Evolutionary conservation across 2,888 invertebrate genomes (phyloP), one percentile per base, ranked within the genome.

Genomic region (Chironomus tentans): DNA sequence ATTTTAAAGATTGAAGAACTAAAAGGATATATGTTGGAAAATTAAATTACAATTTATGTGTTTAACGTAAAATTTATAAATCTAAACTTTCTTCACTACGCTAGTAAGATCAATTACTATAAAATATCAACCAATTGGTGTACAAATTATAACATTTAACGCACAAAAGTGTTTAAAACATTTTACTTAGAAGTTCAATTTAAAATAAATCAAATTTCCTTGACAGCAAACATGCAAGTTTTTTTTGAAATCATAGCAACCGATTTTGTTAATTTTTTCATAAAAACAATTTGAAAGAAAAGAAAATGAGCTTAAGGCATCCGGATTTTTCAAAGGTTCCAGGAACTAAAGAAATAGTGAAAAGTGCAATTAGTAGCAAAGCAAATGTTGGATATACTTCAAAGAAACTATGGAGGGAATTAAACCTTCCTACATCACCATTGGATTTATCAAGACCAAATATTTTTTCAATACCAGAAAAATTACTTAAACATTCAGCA

Each of bases 401-500:
- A 0, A 80, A 82, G 12, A 80, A 82, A 18, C 61, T 77, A 7
- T 84, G 84, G 84, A 81, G 82, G 76, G 83, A 84, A 77, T 73
- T 84, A 5, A 83, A 83, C 78, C 80, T 82, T 81, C 84, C 84
- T 4, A 82, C 82, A 68, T 82, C 82, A 0, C 78, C 78, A 2
- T 79, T 78, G 61, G 79, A 80, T 38, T 79, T 83, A 22, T 81
- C 83, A 48, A 80, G 82, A 78, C 83, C 83, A 0, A 80, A 80
- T 78, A 24, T 90, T 76, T 89, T 90, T 82, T 87, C 88, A 2
- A 81, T 91, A 73, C 90, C 91, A 0, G 87, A 89, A 70, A 87
- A 90, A 82, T 82, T 91, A 75, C 81, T 87, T 6, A 79, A 79
- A 68, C 79, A 81, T 28, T 81, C 82, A 1, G 79, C 79, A 24